Percentiles rank a stretch among this genome's conserved stretches.
These are phyloP conservation scores for Prionailurus bengalensis DNA, from an alignment of 2,113 vertebrate genomes.

Conservation along the genomic window DNA sequence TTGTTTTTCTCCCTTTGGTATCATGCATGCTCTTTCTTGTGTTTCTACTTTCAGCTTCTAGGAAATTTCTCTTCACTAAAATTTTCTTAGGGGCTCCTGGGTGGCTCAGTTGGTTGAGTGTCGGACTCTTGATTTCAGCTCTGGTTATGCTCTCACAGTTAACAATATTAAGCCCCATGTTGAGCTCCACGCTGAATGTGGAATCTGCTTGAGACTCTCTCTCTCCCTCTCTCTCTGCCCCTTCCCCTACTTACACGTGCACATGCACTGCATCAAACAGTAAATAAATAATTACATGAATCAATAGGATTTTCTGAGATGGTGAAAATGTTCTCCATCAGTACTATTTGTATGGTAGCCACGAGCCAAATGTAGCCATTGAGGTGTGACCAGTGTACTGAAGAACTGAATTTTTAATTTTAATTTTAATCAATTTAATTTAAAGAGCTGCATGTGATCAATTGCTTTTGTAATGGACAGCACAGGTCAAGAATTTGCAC, in stretches of 20 bases:
- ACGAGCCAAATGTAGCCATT: not conserved
- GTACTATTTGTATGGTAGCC: not conserved
- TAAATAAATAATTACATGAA: too few species aligned
- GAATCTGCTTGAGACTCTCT: too few species aligned
- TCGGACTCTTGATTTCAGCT: too few species aligned
- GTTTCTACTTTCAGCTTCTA: not conserved
- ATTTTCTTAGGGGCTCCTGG: not conserved
- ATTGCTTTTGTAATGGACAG: not conserved
- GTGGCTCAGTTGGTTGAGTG: too few species aligned
- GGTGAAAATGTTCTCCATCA: not conserved
- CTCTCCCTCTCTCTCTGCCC: too few species aligned
- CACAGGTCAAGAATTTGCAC: not conserved
- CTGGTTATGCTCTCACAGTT: too few species aligned
- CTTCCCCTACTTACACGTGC: too few species aligned
- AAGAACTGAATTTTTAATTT: not conserved
- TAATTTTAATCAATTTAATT: slow-evolving; percentile 31
- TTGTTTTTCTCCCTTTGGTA: not conserved
- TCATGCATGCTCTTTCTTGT: not conserved
- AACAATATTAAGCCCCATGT: too few species aligned
- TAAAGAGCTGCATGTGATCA: not conserved
- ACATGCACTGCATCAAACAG: too few species aligned
- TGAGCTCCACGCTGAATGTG: too few species aligned
- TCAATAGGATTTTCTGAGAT: not conserved
- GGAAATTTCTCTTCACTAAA: not conserved
- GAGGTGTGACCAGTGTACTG: not conserved